Evolutionary conservation across 2,797 vertebrate species (phyloP).

Genomic region (Cryptoprocta ferox): DNA sequence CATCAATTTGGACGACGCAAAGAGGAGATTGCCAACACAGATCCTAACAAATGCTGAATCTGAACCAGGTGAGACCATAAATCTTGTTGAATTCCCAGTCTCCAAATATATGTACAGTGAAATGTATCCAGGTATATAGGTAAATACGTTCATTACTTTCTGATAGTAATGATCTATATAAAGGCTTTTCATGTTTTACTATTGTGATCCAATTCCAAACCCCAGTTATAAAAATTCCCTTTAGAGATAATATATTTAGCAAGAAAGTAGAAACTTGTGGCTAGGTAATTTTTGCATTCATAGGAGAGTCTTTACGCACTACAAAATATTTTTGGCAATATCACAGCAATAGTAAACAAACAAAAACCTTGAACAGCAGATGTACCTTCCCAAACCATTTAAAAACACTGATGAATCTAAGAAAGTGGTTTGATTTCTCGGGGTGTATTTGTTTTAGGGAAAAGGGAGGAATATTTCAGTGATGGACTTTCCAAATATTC

Average conservation of each 20-base stretch:
- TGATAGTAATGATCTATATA: background rate
- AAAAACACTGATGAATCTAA: background rate
- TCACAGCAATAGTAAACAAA: background rate
- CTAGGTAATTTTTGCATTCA: background rate
- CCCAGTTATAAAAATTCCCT: background rate
- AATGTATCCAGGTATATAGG: background rate
- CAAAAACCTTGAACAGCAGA: background rate
- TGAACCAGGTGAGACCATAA: background rate
- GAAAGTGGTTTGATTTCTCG: background rate
- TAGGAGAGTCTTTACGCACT: background rate
- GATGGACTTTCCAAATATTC: background rate
- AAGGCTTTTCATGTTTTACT: background rate
- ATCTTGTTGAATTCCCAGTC: background rate
- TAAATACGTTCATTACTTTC: background rate
- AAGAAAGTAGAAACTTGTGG: background rate
- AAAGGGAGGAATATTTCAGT: background rate
- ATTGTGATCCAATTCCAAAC: background rate
- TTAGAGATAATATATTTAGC: background rate
- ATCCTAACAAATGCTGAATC: background rate
- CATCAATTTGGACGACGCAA: rapidly evolving
- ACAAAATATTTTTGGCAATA: background rate
- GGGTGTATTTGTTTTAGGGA: background rate
- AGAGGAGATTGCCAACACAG: constrained; percentile 5
- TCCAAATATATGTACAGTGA: background rate
- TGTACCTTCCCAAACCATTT: background rate